Evolutionary conservation across 2,888 invertebrate genomes (phyloP).

Genomic region (Nipponacmea schrenckii): DNA sequence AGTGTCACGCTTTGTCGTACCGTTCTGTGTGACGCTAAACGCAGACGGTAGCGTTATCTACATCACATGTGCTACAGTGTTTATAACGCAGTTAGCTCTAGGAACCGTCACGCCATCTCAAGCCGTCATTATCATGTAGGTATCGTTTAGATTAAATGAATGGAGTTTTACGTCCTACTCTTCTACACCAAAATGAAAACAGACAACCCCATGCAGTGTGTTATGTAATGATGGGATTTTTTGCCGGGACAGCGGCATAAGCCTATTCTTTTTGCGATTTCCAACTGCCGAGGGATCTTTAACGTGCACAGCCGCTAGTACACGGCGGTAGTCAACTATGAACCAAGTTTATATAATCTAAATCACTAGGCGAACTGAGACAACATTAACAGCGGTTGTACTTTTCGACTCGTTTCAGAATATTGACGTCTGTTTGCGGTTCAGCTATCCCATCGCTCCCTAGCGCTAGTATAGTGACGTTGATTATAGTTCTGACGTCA

Average conservation of each 20-base stretch:
- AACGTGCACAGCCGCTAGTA: no score
- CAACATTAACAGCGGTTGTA: no score
- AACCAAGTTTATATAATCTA: no score
- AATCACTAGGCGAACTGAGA: no score
- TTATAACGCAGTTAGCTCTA: slow-evolving; percentile 48
- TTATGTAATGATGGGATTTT: no score
- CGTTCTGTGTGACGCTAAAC: slow-evolving; percentile 57
- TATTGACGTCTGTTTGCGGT: slow-evolving; percentile 49
- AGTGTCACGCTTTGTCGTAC: slow-evolving; percentile 50
- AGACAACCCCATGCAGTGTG: no score
- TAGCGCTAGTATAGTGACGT: slow-evolving; percentile 58
- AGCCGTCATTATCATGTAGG: slow-evolving; percentile 50
- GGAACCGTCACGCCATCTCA: slow-evolving; percentile 35
- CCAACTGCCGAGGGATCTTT: no score
- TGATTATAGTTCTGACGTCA: slow-evolving; percentile 55
- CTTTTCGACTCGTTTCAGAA: slow-evolving; percentile 31
- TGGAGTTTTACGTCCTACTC: neutral
- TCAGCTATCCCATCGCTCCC: slow-evolving; percentile 60
- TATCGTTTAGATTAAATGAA: neutral
- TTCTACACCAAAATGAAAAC: neutral
- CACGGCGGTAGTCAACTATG: no score
- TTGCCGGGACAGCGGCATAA: no score
- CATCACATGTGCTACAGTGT: slow-evolving; percentile 51
- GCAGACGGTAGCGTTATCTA: slow-evolving; percentile 59
- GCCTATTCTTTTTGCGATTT: no score